phyloP scores from a whole-genome alignment of 2,888 invertebrate genomes.

The Griposia aprilina region DNA sequence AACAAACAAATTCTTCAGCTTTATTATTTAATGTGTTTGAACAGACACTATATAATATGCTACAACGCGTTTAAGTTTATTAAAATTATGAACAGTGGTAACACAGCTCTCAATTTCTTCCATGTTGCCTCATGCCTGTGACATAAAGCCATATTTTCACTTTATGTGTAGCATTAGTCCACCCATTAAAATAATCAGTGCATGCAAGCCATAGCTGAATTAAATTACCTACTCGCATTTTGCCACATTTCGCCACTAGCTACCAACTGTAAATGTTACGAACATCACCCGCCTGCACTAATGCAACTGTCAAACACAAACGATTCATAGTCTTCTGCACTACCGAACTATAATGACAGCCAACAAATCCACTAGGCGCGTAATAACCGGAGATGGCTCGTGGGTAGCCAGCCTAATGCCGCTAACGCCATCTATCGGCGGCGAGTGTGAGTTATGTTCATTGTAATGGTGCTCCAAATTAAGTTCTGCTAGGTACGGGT shows the following conservation, averaged over 20 bases:
- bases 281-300: constrained; percentile 5
- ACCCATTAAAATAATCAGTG: constrained; percentile 23
- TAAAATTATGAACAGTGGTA: not conserved
- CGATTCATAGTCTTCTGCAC: constrained; percentile 47
- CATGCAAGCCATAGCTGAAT: not conserved
- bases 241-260: not conserved
- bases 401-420: constrained; percentile 32
- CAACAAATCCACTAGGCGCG: constrained; percentile 20
- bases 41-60: too few relatives aligned
- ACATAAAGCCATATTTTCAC: not conserved
- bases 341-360: constrained; percentile 35
- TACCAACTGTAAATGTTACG: not conserved
- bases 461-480: constrained; percentile 63
- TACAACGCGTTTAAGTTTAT: not conserved
- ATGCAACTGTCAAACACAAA: constrained; percentile 51
- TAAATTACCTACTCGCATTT: constrained; percentile 18
- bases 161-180: constrained; percentile 2
- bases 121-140: not conserved
- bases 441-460: constrained; percentile 56
- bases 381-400: constrained; percentile 22
- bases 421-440: constrained; percentile 41
- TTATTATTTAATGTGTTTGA: not conserved
- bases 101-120: not conserved
- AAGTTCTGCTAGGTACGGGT: constrained; percentile 41
- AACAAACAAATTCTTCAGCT: not conserved